Evolutionary conservation across 2,113 vertebrate species (phyloP), one percentile per base, ranked within the genome.

Genomic region (Oreochromis aureus): DNA sequence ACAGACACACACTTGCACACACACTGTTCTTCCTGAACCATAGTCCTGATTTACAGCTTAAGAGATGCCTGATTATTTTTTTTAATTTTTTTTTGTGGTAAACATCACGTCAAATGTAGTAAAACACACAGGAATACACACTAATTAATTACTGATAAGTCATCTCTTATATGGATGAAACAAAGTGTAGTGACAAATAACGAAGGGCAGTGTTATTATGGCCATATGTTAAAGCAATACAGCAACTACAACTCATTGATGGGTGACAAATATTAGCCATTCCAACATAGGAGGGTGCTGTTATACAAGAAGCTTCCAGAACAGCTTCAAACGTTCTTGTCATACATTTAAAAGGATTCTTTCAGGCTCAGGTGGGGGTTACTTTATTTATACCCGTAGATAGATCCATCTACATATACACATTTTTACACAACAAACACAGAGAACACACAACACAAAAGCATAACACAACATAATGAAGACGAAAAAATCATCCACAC

Each of bases 381-480:
- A 10, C 39, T 46, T 73, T 46, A 27, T 48, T 73, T 0, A 22
- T 73, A 73, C 13, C 0, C 0, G 2, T 11, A 46, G 41, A 73
- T 7, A 27, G 69, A 30, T 16, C 63, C 39, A 73, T 73, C 13
- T 46, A 46, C 66, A 71, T 2, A 24, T 71, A 44, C 7, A 44
- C 9, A 71, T 71, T 71, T 1, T 6, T 44, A n/a, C n/a, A 71
- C 63, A 71, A 71, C 22, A 71, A 71, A 46, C 3, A 46, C 36
- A 44, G 36, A 44, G 5, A 10, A 0, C 12, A 44, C n/a, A 71
- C 39, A 44, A 0, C 22, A 27, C 22, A 6, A 48, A 27, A 11
- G 6, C 41, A 30, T 18, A 46, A 27, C 5, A n/a, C 53, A 44
- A 27, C 24, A 27, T 19, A 73, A 46, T 4, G 2, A 46, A 16